phyloP scores from a whole-genome alignment of 2,113 vertebrate genomes.

The Lanius ludovicianus region DNA sequence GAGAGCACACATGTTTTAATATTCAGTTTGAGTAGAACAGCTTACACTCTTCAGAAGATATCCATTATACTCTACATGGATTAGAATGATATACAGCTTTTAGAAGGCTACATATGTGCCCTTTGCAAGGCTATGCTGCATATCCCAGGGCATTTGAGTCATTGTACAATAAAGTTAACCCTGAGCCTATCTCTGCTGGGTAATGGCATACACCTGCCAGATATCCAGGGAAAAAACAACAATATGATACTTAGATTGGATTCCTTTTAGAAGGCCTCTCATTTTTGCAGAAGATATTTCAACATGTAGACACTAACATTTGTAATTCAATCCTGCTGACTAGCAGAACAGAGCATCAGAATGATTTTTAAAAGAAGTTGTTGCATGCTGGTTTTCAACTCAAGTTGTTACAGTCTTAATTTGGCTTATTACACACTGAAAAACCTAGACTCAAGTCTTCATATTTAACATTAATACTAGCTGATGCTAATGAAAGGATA shows the following conservation, averaged over 20 bases:
- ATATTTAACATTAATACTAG: not conserved
- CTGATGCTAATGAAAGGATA: not conserved
- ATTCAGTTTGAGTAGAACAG: conserved; percentile 15
- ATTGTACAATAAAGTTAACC: conserved; percentile 40
- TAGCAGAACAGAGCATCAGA: not conserved
- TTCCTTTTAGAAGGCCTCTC: conserved; percentile 50
- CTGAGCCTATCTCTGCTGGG: conserved; percentile 26
- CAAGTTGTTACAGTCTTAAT: not conserved
- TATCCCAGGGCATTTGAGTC: conserved; percentile 51
- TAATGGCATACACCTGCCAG: conserved; percentile 66
- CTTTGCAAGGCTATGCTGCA: conserved; percentile 22
- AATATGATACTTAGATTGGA: conserved; percentile 52
- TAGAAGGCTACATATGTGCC: conserved; percentile 44
- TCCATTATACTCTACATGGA: conserved; percentile 39
- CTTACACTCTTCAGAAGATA: conserved; percentile 30
- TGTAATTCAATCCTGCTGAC: conserved; percentile 59
- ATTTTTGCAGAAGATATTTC: conserved; percentile 58
- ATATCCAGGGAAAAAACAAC: conserved; percentile 40
- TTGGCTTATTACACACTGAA: not conserved
- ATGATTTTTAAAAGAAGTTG: conserved; percentile 20
- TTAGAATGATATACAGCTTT: conserved; percentile 59
- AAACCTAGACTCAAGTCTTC: not conserved
- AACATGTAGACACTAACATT: conserved; percentile 32
- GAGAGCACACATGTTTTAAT: conserved; percentile 37
- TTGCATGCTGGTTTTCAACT: not conserved